Evolutionary conservation across 1,140 invertebrate genomes (phyloP), one percentile per base, ranked within the genome.

Genomic region (Sitophilus oryzae): DNA sequence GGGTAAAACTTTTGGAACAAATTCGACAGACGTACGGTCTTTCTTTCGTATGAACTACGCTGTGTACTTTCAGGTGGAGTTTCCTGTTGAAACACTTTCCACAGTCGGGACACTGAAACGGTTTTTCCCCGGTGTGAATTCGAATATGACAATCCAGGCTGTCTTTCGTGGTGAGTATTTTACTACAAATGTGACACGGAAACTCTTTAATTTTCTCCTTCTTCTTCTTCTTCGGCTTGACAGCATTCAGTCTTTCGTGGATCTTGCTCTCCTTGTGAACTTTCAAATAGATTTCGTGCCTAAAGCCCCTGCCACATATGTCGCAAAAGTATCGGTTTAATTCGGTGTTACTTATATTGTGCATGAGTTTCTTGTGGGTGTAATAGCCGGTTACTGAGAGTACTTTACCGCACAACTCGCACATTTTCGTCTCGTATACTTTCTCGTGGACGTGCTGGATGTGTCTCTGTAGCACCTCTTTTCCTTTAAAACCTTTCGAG

Each of bases 381-480:
- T 80, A 79, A 44, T n/a, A n/a, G n/a, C n/a, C n/a, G n/a, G n/a
- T n/a, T n/a, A n/a, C n/a, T n/a, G n/a, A n/a, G n/a, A n/a, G n/a
- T n/a, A n/a, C n/a, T n/a, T n/a, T n/a, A n/a, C n/a, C n/a, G n/a
- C n/a, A n/a, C n/a, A n/a, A n/a, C n/a, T n/a, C n/a, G n/a, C n/a
- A n/a, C n/a, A n/a, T n/a, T n/a, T n/a, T n/a, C n/a, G n/a, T n/a
- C n/a, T n/a, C n/a, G 88, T 70, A 51, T 85, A 75, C 0, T 79
- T 78, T 18, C 80, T 77, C 0, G 85, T 76, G 1, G 80, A 83
- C n/a, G 62, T 89, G 91, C 3, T n/a, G n/a, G n/a, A n/a, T n/a
- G n/a, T n/a, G n/a, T n/a, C n/a, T n/a, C n/a, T n/a, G n/a, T n/a
- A n/a, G n/a, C n/a, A n/a, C n/a, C n/a, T n/a, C n/a, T n/a, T n/a